Evolutionary conservation across 2,888 invertebrate species (phyloP).

Genomic region (Athalia circularis): DNA sequence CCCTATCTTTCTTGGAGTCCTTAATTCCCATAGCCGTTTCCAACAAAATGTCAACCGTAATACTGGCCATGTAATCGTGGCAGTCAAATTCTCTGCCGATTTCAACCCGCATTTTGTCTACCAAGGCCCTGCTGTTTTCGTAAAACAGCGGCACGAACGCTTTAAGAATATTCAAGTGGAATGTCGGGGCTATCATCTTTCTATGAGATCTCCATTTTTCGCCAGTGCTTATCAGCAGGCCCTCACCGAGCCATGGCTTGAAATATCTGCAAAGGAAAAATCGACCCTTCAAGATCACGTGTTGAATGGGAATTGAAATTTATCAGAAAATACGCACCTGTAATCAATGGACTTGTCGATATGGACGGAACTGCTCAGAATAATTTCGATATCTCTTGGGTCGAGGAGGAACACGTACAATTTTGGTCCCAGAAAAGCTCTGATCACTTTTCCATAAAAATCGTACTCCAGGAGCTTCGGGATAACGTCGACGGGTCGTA

Average conservation of each 20-base stretch:
- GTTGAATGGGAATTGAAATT: not conserved
- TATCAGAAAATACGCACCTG: slow-evolving; percentile 54
- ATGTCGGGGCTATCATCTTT: slow-evolving; percentile 76
- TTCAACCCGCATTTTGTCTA: slow-evolving; percentile 70
- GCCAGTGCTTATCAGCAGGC: slow-evolving; percentile 71
- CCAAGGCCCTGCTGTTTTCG: slow-evolving; percentile 73
- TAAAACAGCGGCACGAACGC: slow-evolving; percentile 76
- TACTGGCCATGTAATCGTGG: slow-evolving; percentile 75
- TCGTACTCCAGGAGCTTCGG: slow-evolving; percentile 53
- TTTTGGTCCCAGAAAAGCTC: slow-evolving; percentile 67
- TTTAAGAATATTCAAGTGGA: slow-evolving; percentile 76
- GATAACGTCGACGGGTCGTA: slow-evolving; percentile 62
- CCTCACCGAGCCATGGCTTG: slow-evolving; percentile 72
- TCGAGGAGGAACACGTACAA: slow-evolving; percentile 66
- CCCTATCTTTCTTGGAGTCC: slow-evolving; percentile 73
- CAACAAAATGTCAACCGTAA: slow-evolving; percentile 76
- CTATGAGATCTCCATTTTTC: slow-evolving; percentile 76
- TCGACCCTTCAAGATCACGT: too few species aligned
- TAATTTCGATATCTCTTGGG: slow-evolving; percentile 69
- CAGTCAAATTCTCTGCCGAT: slow-evolving; percentile 74
- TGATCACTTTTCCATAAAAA: slow-evolving; percentile 63
- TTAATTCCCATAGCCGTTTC: slow-evolving; percentile 78
- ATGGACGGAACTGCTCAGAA: slow-evolving; percentile 68
- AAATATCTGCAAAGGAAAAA: slow-evolving; percentile 62
- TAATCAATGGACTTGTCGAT: slow-evolving; percentile 71